Evolutionary conservation across 2,797 vertebrate genomes (phyloP).

Genomic region (Falco columbarius): DNA sequence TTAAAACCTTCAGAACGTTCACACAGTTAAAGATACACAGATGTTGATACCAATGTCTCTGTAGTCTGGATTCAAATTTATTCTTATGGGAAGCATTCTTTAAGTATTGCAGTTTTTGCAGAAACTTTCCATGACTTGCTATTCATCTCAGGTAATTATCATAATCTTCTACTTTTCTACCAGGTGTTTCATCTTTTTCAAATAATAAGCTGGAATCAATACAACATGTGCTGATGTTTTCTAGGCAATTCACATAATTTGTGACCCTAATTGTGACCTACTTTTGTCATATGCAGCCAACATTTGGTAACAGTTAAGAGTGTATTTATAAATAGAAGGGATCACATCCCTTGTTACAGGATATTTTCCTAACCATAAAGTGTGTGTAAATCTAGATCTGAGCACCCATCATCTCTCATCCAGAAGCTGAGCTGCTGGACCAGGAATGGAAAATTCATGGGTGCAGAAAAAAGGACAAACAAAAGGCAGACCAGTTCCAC

Average conservation of each 20-base stretch:
- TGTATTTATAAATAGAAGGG: neutral
- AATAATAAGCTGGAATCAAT: neutral
- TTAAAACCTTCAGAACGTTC: neutral
- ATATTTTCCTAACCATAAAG: neutral
- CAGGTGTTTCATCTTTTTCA: neutral
- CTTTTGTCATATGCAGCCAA: neutral
- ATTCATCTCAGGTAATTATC: neutral
- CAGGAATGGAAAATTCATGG: neutral
- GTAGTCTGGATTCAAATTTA: neutral
- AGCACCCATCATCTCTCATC: neutral
- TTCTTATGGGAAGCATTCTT: neutral
- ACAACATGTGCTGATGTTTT: neutral
- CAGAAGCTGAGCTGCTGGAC: neutral
- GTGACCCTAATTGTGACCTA: neutral
- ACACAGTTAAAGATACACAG: neutral
- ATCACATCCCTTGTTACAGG: neutral
- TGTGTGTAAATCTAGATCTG: neutral
- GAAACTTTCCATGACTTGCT: neutral
- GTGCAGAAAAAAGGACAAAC: neutral
- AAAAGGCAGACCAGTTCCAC: neutral
- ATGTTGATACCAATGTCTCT: neutral
- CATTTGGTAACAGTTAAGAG: constrained; percentile 26
- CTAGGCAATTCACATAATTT: neutral
- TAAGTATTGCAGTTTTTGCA: neutral
- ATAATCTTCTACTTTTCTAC: neutral